These are phyloP conservation scores for Diacarnus erythraeanus DNA, from an alignment of 37 sponge, comb jelly and placozoan genomes.

Conservation along the genomic window DNA sequence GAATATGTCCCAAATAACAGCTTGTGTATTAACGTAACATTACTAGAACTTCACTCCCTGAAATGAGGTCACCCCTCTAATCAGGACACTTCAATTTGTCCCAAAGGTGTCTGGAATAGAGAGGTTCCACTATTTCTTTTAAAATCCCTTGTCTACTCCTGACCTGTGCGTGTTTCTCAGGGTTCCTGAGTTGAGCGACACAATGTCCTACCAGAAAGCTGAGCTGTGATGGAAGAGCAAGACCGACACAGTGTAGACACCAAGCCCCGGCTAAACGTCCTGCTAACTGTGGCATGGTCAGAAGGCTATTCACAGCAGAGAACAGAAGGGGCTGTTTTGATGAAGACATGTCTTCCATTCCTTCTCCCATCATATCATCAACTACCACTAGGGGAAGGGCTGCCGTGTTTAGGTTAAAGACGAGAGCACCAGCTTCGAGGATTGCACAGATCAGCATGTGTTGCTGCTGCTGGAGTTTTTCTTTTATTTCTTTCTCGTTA, in stretches of 20 bases:
- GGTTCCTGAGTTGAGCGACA: constrained; percentile 40
- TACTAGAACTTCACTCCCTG: too few species aligned
- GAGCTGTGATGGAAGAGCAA: constrained; percentile 90
- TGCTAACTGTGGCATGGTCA: constrained; percentile 61
- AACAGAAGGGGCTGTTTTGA: constrained; percentile 41
- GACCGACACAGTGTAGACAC: constrained; percentile 83
- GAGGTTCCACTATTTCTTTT: too few species aligned
- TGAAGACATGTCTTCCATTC: background rate
- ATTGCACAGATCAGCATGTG: constrained; percentile 74
- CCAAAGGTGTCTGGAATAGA: too few species aligned
- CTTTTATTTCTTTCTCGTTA: background rate
- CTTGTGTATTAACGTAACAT: too few species aligned
- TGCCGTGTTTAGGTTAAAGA: constrained; percentile 77
- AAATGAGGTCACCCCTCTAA: too few species aligned
- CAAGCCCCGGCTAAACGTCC: constrained; percentile 83
- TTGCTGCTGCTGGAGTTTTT: constrained; percentile 40
- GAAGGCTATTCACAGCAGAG: constrained; percentile 57
- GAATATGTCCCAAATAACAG: too few species aligned
- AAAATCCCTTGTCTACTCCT: too few species aligned
- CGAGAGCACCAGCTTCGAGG: constrained; percentile 59
- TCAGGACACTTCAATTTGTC: too few species aligned
- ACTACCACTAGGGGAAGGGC: constrained; percentile 64
- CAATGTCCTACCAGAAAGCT: constrained; percentile 70
- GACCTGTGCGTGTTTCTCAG: constrained; percentile 16
- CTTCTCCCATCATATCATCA: constrained; percentile 18